Conservation (phyloP, 1,140 invertebrate genomes). For the Papilio machaon region DNA sequence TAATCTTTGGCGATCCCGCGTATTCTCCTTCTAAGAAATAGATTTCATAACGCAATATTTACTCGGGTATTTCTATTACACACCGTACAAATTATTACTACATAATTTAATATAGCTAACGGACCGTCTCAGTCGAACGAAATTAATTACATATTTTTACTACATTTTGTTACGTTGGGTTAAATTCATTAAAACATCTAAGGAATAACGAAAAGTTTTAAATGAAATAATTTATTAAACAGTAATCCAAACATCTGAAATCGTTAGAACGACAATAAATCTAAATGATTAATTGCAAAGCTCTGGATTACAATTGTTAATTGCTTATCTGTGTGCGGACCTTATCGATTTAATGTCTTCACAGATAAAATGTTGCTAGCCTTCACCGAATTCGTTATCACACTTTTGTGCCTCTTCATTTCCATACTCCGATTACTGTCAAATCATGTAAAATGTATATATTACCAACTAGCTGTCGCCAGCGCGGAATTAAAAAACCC, state of each 20-base stretch:
- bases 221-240: slow-evolving; percentile 58
- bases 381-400: background rate
- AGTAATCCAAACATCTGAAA: slow-evolving; percentile 69
- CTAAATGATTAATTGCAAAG: slow-evolving; percentile 79
- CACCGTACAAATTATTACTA: too few species aligned
- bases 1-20: too few species aligned
- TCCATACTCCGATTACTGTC: background rate
- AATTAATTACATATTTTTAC: background rate
- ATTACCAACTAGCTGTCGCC: background rate
- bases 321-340: slow-evolving; percentile 70
- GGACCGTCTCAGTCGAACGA: too few species aligned
- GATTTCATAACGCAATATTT: too few species aligned
- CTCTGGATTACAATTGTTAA: slow-evolving; percentile 76
- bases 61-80: too few species aligned
- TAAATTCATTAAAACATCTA: slow-evolving; percentile 9
- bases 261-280: slow-evolving; percentile 79
- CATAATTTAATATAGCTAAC: too few species aligned
- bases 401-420: slow-evolving; percentile 4
- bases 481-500: too few species aligned
- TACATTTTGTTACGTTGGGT: background rate
- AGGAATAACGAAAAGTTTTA: slow-evolving; percentile 14
- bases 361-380: slow-evolving; percentile 20
- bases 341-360: slow-evolving; percentile 26
- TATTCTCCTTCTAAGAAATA: too few species aligned
- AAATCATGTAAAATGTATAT: background rate